Base-by-base conservation (phyloP, 2,888 invertebrate species). In the Coenonympha glycerion region DNA sequence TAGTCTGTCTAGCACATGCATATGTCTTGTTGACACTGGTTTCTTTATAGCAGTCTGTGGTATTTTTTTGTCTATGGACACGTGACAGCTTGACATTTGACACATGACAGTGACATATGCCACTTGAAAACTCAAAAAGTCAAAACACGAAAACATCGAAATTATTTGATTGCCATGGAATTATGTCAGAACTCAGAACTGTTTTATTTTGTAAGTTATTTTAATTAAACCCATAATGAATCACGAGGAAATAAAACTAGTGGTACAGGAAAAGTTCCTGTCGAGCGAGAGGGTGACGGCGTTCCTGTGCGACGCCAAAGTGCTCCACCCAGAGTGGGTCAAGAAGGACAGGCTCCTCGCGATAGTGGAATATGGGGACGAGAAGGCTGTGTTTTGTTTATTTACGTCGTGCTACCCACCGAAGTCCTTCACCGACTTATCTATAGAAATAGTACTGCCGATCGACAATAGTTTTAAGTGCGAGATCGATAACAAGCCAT, bases 391-490 rank as follows among this genome's bases (percentile, higher is more conserved):
- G 46, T 87, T 88, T 68, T 85, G 86, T 70, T 77, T 87, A 61
- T 81, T 77, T 62, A 79, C 86, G 47, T 84, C 91, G 49, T 89
- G 89, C 65, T 88, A 85, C 64, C 92, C 92, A 61, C 92, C 94
- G 15, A 90, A 89, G 70, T 90, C 91, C 49, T 91, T 92, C 68
- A 92, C 91, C 45, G 95, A 95, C 80, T 87, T 96, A 61, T 91
- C 92, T 9, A 90, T 95, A 65, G 95, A 95, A 79, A 91, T 91
- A 75, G 92, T 93, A 45, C 89, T 95, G 65, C 93, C 95, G 19
- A 90, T 96, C 49, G 93, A 95, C 81, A 90, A 91, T 64, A 90
- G 91, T 66, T 95, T 96, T 76, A 91, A 92, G 74, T 93, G 94
- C 84, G 91, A 92, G 71, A 91, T 92, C 66, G 92, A 87, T 65